Base-by-base conservation (phyloP, 1,140 invertebrate genomes). In the Nebria ingens region DNA sequence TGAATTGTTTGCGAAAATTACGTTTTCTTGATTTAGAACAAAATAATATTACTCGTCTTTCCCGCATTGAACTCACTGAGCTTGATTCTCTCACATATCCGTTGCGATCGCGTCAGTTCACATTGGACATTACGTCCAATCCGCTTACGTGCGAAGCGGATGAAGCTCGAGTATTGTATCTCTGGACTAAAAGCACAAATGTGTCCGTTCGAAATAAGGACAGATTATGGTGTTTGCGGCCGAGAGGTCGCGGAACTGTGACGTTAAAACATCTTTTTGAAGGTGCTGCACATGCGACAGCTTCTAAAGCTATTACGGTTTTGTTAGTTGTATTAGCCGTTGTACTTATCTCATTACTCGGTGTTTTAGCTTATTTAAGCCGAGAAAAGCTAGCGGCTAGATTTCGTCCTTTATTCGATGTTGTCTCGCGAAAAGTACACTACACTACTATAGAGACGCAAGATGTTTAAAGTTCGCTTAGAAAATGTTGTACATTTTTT, bases 21-120 rank as follows among this genome's bases (percentile, higher is more conserved):
- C 65, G 80, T 42, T 85, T 83, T 64, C 68, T 89, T 19, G 87
- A 89, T 68, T 68, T 89, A 6, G 80, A 84, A 61, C 71, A 77
- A 9, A 90, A 90, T 61, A 78, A 79, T 55, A 86, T 90, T 17
- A 72, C 71, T 3, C 74, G 65, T 19, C 70, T 90, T 1, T 70
- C 71, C 13, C 69, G 77, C 38, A 63, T 71, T 2, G 85, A 87
- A 58, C 65, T 87, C 23, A 69, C 73, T 0, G 62, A 69, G 11
- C 69, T 89, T 13, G 85, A 86, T 59, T 65, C 68, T 13, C 66
- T 85, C 34, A 72, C 77, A 12, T 68, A 71, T 4, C 63, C 64
- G 1, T 65, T 71, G 55, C 71, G 75, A 17, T 76, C 79, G 59
- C 71, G 76, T 15, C 66, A 71, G n/a, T 66, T 88, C 11, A 73